Evolutionary conservation across 2,113 vertebrate species (phyloP), one percentile per base, ranked within the genome.

Genomic region (Mystacornis crossleyi): DNA sequence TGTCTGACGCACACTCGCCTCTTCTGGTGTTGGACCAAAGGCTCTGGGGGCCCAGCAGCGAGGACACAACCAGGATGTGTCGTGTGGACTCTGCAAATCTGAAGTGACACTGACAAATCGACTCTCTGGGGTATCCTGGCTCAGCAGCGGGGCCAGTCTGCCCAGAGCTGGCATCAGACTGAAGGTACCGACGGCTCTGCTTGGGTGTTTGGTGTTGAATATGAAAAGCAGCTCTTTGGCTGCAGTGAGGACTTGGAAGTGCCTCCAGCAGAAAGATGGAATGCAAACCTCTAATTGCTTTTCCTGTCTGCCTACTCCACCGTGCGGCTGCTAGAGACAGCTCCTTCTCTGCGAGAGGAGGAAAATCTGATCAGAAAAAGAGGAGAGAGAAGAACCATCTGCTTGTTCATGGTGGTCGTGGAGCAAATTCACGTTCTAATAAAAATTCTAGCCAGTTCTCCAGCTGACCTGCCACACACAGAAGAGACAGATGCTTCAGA

Each of bases 1-100:
- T 21, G 19, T 8, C 54, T 4, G 13, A 21, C 72, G 28, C 53
- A 31, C 31, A 0, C 17, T 71, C 1, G 0, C 10, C 47, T 45
- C 42, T 45, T 25, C 2, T 6, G 51, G 29, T 5, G 8, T 9
- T 58, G 12, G 10, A 50, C 43, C 79, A 17, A 38, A 45, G 48
- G 66, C 47, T 75, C 34, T 33, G 71, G 47, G 47, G 33, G 66
- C 18, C n/a, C 61, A 6, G 57, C 1, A 10, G 33, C 0, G 3
- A 51, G 67, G 80, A 16, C 16, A 9, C 40, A 13, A 20, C 18
- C 11, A 18, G 43, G 7, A 11, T 6, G 38, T n/a, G 9, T 25
- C 0, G 0, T n/a, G 36, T 4, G 42, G 79, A 25, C 31, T 12
- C 34, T 4, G 43, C 18, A 47, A 36, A 12, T 14, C 71, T 34